phyloP scores from a whole-genome alignment of 2,113 vertebrate species.

The Sceloporus tristichus region DNA sequence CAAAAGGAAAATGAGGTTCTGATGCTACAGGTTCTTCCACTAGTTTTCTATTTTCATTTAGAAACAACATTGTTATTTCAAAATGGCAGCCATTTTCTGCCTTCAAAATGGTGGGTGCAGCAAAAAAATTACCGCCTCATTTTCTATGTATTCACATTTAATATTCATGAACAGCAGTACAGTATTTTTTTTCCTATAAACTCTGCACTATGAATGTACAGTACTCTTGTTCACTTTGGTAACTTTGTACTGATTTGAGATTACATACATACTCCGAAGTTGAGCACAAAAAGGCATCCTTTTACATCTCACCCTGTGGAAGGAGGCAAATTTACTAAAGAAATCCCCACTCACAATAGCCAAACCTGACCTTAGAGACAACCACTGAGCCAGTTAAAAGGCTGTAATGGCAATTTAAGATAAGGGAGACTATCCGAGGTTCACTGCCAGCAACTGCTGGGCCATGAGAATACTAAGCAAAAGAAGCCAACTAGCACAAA shows the following conservation, averaged over 20 bases:
- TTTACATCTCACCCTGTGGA: neutral
- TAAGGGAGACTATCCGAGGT: neutral
- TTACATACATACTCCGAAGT: neutral
- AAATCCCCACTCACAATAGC: neutral
- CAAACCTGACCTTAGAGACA: neutral
- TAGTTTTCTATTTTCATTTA: neutral
- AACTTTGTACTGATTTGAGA: neutral
- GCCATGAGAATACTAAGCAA: slow-evolving; percentile 6
- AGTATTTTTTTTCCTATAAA: neutral
- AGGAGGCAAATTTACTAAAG: neutral
- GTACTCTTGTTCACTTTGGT: neutral
- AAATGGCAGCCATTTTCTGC: neutral
- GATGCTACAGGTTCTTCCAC: neutral
- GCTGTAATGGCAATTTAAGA: neutral
- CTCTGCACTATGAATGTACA: neutral
- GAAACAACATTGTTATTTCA: neutral
- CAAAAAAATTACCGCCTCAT: neutral
- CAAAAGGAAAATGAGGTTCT: neutral
- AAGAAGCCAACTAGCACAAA: neutral
- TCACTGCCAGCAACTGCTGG: neutral
- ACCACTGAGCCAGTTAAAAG: neutral
- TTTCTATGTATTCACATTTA: neutral
- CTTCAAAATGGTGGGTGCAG: neutral
- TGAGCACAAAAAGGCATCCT: neutral
- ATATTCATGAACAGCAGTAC: neutral